Evolutionary conservation across 2,888 invertebrate genomes (phyloP).

Genomic region (Athalia rosae): DNA sequence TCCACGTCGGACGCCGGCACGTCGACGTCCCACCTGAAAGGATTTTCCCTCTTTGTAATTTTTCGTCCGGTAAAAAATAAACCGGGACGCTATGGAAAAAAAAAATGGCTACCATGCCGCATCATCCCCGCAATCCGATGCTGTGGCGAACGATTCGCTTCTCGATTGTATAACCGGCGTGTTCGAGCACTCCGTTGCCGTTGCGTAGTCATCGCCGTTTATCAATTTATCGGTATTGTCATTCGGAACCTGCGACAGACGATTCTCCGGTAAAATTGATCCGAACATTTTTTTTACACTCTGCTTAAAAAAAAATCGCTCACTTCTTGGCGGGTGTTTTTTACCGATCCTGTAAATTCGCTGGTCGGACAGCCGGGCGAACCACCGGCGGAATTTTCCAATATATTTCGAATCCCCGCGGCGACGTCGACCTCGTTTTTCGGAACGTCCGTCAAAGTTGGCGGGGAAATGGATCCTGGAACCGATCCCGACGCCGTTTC

Average conservation of each 20-base stretch:
- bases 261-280: background rate
- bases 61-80: too few relatives aligned
- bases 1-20: slow-evolving; percentile 42
- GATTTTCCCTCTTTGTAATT: too few relatives aligned
- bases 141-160: slow-evolving; percentile 82
- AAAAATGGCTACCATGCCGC: slow-evolving; percentile 55
- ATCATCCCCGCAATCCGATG: slow-evolving; percentile 79
- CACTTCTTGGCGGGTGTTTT: background rate
- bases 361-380: slow-evolving; percentile 46
- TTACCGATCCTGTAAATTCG: slow-evolving; percentile 2
- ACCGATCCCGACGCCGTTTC: background rate
- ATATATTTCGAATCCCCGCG: slow-evolving; percentile 59
- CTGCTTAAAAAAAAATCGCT: background rate
- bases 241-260: background rate
- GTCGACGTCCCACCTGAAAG: slow-evolving; percentile 44
- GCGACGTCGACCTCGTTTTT: slow-evolving; percentile 49
- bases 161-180: slow-evolving; percentile 76
- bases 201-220: slow-evolving; percentile 78
- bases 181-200: slow-evolving; percentile 82
- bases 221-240: slow-evolving; percentile 73
- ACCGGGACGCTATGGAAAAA: background rate
- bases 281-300: background rate
- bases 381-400: slow-evolving; percentile 58
- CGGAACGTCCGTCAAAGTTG: slow-evolving; percentile 2
- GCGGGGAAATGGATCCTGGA: slow-evolving; percentile 27